Evolutionary conservation across 2,113 vertebrate species (phyloP), one percentile per base, ranked within the genome.

Genomic region (Oenanthe melanoleuca): DNA sequence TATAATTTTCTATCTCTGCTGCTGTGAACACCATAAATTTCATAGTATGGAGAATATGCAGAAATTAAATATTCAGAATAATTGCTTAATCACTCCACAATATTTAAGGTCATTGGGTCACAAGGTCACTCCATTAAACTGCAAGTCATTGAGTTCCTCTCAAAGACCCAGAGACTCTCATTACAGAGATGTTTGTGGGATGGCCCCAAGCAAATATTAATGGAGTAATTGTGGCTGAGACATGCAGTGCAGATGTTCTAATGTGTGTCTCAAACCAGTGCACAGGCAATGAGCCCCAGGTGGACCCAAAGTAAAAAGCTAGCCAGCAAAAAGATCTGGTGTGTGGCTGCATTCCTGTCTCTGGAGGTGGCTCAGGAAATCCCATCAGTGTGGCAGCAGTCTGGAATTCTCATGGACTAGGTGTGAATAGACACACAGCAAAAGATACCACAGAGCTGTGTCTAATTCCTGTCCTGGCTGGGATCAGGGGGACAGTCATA

Each of bases 201-300:
- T 67, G 55, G 3, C 3, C 8, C 7, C 31, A 61, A 23, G 45
- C 4, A 74, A 47, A 42, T 50, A 59, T 55, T 37, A 67, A 47
- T 12, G 21, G 44, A 59, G 16, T 55, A n/a, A 60, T 0, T 0
- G 0, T 63, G 34, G 14, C 31, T 66, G 61, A 64, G 56, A 56
- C 29, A 28, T 6, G 8, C 4, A 7, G 40, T 6, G 17, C 9
- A 67, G n/a, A 24, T 2, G 1, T 49, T 12, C 4, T 44, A 52
- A 59, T 14, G 2, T 45, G 25, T 12, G 5, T 50, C 33, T 9
- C n/a, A n/a, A 60, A 17, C 6, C 26, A 49, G 4, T 3, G 57
- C 12, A 7, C 4, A 1, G 5, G 7, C 0, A 0, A 37, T 17
- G 38, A 70, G 37, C 9, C 9, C 7, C 34, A 29, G 34, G 14